Conservation (phyloP, 1,140 invertebrate species). For the Drosophila chauvacae region DNA sequence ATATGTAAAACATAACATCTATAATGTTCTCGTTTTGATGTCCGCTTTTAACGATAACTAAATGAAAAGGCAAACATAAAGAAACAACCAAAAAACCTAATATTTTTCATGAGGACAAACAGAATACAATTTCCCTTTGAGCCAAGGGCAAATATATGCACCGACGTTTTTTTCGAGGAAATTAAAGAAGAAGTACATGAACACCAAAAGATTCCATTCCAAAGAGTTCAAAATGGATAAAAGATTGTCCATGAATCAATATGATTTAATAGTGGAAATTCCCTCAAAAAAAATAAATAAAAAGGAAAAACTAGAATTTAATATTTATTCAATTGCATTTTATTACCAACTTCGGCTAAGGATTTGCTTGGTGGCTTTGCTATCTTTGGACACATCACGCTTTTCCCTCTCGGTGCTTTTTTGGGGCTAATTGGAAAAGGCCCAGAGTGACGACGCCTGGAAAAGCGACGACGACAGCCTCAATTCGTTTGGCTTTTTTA, state of each 20-base stretch:
- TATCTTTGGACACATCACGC: neutral
- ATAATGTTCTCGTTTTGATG: constrained; percentile 18
- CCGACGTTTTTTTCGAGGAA: neutral
- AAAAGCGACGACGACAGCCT: constrained; percentile 21
- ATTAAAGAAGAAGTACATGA: neutral
- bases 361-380: neutral
- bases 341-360: neutral
- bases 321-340: neutral
- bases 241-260: neutral
- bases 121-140: constrained; percentile 26
- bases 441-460: constrained; percentile 12
- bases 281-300: neutral
- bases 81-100: neutral
- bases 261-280: neutral
- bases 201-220: neutral
- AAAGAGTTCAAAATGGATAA: neutral
- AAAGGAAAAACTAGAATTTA: no score
- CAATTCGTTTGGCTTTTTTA: constrained; percentile 72
- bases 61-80: constrained; percentile 24
- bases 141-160: constrained; percentile 13
- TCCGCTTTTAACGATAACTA: constrained; percentile 27
- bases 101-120: constrained; percentile 13
- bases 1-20: neutral
- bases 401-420: neutral
- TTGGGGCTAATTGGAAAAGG: constrained; percentile 62